Evolutionary conservation across 2,888 invertebrate genomes (phyloP).

Genomic region (Nomada fucata): DNA sequence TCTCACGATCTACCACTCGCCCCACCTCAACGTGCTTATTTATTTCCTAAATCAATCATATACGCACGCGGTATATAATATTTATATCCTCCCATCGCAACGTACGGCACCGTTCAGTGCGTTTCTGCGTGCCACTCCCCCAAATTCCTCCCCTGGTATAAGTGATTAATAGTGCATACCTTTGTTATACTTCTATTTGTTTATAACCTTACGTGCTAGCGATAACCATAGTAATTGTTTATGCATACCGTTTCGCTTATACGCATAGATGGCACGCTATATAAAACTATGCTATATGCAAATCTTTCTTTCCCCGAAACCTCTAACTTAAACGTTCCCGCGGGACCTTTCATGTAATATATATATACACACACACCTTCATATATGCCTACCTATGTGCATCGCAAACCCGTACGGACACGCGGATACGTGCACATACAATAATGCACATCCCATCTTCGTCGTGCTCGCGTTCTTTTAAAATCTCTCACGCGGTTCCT

Average conservation of each 20-base stretch:
- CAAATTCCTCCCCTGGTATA: slow-evolving; percentile 31
- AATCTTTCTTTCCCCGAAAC: slow-evolving; percentile 65
- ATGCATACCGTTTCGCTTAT: slow-evolving; percentile 76
- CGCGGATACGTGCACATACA: slow-evolving; percentile 5
- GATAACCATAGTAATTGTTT: slow-evolving; percentile 76
- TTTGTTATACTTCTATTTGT: slow-evolving; percentile 57
- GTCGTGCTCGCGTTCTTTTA: background rate
- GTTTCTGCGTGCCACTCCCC: slow-evolving; percentile 10
- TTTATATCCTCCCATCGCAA: slow-evolving; percentile 60
- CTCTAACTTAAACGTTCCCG: slow-evolving; percentile 53
- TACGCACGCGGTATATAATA: slow-evolving; percentile 69
- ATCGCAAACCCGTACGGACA: background rate
- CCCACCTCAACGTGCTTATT: slow-evolving; percentile 57
- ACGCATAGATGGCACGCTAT: slow-evolving; percentile 79
- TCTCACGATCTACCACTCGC: slow-evolving; percentile 46
- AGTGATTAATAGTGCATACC: slow-evolving; percentile 62
- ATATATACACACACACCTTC: slow-evolving; percentile 27
- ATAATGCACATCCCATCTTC: slow-evolving; percentile 1
- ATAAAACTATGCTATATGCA: slow-evolving; percentile 82
- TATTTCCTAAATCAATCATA: slow-evolving; percentile 66
- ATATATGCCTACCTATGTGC: slow-evolving; percentile 6
- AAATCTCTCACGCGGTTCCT: slow-evolving; percentile 49
- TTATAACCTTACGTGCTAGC: slow-evolving; percentile 72
- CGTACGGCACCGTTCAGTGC: slow-evolving; percentile 25
- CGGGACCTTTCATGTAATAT: slow-evolving; percentile 36